Evolutionary conservation across 1,140 invertebrate species (phyloP).

Genomic region (Drosophila rufa): DNA sequence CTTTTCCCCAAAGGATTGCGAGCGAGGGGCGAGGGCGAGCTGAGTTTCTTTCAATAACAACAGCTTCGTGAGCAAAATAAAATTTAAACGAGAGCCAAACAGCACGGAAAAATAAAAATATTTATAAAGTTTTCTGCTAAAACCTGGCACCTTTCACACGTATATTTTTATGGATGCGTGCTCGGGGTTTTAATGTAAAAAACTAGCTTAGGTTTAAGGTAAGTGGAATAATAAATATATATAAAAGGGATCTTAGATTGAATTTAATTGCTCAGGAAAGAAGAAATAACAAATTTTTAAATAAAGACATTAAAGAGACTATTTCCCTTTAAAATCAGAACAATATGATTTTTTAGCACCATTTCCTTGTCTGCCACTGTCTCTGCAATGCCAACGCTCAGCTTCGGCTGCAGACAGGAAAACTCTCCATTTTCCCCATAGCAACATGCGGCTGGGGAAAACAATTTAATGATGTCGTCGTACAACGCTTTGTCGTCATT

Average conservation of each 20-base stretch:
- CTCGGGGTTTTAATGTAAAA: no score
- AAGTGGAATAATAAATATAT: no score
- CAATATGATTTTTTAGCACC: no score
- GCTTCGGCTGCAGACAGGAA: constrained; percentile 7
- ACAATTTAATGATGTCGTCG: constrained; percentile 81
- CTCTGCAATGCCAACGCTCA: constrained; percentile 7
- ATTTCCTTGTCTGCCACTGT: constrained; percentile 1
- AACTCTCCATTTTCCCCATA: constrained; percentile 13
- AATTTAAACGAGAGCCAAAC: constrained; percentile 25
- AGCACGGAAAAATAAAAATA: neutral
- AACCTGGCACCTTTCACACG: neutral
- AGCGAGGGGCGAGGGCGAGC: neutral
- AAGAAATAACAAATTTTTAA: no score
- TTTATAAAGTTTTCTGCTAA: neutral
- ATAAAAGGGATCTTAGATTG: no score
- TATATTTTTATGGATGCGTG: neutral
- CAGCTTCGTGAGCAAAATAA: constrained; percentile 56
- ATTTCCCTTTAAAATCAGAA: no score
- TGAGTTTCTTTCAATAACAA: constrained; percentile 54
- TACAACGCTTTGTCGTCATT: constrained; percentile 50
- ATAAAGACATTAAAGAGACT: no score
- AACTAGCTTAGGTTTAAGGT: no score
- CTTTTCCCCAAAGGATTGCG: neutral
- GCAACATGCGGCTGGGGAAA: constrained; percentile 72
- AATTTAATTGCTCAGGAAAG: no score